Evolutionary conservation across 2,797 vertebrate species (phyloP).

Genomic region (Galago senegalensis): DNA sequence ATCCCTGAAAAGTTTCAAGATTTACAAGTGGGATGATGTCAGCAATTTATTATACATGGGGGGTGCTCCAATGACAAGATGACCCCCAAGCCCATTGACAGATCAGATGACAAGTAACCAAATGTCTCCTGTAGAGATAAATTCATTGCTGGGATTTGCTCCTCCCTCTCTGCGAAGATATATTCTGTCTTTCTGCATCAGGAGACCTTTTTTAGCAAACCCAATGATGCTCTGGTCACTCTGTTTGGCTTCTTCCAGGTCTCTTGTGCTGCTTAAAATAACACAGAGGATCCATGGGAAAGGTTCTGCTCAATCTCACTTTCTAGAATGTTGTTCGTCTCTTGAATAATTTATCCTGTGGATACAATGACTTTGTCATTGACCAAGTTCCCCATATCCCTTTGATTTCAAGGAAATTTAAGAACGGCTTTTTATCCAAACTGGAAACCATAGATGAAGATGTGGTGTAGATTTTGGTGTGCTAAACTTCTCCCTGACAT

Average conservation of each 20-base stretch:
- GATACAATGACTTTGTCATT: neutral
- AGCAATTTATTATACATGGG: conserved; percentile 51
- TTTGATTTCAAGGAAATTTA: neutral
- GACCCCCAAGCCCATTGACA: neutral
- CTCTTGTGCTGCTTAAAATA: neutral
- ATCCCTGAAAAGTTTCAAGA: conserved; percentile 64
- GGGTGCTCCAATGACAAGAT: neutral
- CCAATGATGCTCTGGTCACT: neutral
- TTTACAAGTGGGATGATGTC: conserved; percentile 69
- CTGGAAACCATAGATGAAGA: neutral
- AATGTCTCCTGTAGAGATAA: neutral
- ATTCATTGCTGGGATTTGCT: neutral
- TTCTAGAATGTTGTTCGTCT: neutral
- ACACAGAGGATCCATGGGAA: neutral
- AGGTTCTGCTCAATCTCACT: neutral
- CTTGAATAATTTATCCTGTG: neutral
- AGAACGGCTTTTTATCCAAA: neutral
- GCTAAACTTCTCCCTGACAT: neutral
- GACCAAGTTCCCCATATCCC: neutral
- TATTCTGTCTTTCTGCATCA: neutral
- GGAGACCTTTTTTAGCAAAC: neutral
- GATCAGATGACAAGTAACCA: neutral
- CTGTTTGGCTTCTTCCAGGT: neutral
- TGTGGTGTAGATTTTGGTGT: neutral
- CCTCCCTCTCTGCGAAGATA: neutral